Evolutionary conservation across 2,888 invertebrate species (phyloP), one percentile per base, ranked within the genome.

Genomic region (Tetrapedia diversipes): DNA sequence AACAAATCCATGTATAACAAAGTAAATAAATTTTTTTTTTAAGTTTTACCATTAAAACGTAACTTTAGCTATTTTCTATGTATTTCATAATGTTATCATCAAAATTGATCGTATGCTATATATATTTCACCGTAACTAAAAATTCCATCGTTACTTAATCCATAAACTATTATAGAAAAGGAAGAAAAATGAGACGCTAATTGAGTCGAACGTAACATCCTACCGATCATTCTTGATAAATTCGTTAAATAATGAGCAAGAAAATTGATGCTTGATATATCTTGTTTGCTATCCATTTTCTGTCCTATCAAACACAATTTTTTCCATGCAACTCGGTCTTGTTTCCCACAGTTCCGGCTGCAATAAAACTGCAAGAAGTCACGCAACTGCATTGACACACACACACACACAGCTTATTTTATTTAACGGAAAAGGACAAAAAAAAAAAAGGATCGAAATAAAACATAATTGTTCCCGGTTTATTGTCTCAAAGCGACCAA

Each of bases 341-440:
- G 53, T 11, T 63, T 74, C 72, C 29, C 57, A 57, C 41, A 43
- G 37, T 74, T 37, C 32, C 11, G 0, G 11, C 22, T 19, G n/a
- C 11, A 60, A 70, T 70, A 47, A 63, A n/a, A 29, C 11, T 19
- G 16, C n/a, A 27, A 74, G 43, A 32, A 16, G 49, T 64, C 57
- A 64, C 61, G 72, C 51, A 45, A 74, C 3, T n/a, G n/a, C n/a
- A n/a, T n/a, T n/a, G n/a, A n/a, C n/a, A n/a, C n/a, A n/a, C n/a
- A n/a, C 56, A 16, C 29, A 37, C n/a, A 19, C n/a, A 41, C 3
- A 32, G 37, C 32, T 39, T 10, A 39, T 39, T 19, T 49, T 0
- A 32, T n/a, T 51, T 16, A 8, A 47, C n/a, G 3, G n/a, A 57
- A 41, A 19, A 43, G 41, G 7, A 29, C 37, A 24, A 27, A 60